A percentile compares a stretch with the other conserved stretches of the same genome.
phyloP scores from a whole-genome alignment of 2,888 invertebrate genomes.

The Pycnomerus fuliginosus region DNA sequence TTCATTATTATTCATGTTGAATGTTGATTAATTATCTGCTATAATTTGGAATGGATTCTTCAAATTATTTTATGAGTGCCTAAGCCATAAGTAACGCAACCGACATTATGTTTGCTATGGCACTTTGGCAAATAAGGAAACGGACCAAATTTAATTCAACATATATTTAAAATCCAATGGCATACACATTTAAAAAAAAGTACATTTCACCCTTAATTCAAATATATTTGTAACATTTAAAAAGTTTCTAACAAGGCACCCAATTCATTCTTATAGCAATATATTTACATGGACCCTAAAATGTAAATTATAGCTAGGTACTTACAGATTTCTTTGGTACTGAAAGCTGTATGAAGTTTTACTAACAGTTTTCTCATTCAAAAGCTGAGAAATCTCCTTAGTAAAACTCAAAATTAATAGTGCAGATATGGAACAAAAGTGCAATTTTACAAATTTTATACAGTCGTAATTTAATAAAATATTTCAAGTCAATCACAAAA shows the following conservation, averaged over 20 bases:
- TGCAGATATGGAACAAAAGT: constrained; percentile 47
- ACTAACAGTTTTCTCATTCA: constrained; percentile 40
- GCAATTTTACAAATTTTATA: constrained; percentile 31
- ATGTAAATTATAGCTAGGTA: constrained; percentile 10
- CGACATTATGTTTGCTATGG: not conserved
- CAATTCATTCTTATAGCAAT: constrained; percentile 27
- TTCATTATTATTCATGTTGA: too few relatives aligned
- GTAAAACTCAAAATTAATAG: constrained; percentile 45
- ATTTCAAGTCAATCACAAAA: constrained; percentile 19
- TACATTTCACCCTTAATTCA: constrained; percentile 24
- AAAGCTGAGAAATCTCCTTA: constrained; percentile 35
- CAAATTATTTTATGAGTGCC: too few relatives aligned
- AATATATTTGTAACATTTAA: constrained; percentile 28
- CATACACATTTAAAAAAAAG: constrained; percentile 28
- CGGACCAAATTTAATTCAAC: constrained; percentile 34
- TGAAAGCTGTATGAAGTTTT: constrained; percentile 53
- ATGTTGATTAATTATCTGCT: too few relatives aligned
- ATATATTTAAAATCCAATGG: constrained; percentile 34
- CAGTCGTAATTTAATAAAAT: constrained; percentile 26
- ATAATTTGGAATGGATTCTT: too few relatives aligned
- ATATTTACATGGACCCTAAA: constrained; percentile 21
- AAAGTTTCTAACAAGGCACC: constrained; percentile 37
- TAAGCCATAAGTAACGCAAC: not conserved
- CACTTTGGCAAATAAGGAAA: too few relatives aligned
- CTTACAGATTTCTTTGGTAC: constrained; percentile 48